Percentiles rank a stretch among this genome's conserved stretches.
Evolutionary conservation across 2,888 invertebrate species (phyloP).

Genomic region (Cheilosia vulpina): DNA sequence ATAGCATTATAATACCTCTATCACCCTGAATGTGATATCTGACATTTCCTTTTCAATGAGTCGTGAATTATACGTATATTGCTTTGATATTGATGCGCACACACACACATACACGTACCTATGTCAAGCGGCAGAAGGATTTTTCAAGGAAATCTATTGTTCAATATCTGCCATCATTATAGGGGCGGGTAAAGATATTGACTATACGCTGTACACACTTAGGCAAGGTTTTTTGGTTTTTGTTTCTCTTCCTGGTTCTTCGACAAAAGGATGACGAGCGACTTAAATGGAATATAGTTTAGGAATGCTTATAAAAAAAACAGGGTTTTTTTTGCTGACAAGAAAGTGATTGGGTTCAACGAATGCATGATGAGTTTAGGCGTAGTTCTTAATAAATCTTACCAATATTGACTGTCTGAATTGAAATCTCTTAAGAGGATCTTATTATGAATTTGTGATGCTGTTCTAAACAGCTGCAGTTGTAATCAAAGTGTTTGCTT

Average conservation of each 20-base stretch:
- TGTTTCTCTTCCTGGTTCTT: not conserved
- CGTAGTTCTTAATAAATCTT: no score
- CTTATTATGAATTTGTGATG: no score
- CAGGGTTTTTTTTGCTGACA: no score
- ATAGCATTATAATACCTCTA: constrained; percentile 65
- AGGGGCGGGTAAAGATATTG: constrained; percentile 65
- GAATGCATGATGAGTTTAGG: no score
- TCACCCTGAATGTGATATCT: constrained; percentile 72
- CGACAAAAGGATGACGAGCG: constrained; percentile 65
- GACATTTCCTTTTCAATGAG: constrained; percentile 74
- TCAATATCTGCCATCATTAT: constrained; percentile 71
- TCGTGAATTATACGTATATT: constrained; percentile 66
- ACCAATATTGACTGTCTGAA: no score
- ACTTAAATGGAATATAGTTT: constrained; percentile 58
- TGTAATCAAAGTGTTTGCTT: no score
- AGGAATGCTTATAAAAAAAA: no score
- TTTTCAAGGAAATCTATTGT: constrained; percentile 64
- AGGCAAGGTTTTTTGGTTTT: constrained; percentile 14
- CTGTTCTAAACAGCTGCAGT: no score
- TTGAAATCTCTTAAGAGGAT: no score
- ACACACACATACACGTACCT: constrained; percentile 17
- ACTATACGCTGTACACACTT: constrained; percentile 36
- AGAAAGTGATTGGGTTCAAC: no score
- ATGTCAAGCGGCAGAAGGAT: constrained; percentile 15
- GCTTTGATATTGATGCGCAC: not conserved